These are phyloP conservation scores for Heterodera schachtii DNA, from an alignment of 1,140 invertebrate genomes.

Conservation along the genomic window DNA sequence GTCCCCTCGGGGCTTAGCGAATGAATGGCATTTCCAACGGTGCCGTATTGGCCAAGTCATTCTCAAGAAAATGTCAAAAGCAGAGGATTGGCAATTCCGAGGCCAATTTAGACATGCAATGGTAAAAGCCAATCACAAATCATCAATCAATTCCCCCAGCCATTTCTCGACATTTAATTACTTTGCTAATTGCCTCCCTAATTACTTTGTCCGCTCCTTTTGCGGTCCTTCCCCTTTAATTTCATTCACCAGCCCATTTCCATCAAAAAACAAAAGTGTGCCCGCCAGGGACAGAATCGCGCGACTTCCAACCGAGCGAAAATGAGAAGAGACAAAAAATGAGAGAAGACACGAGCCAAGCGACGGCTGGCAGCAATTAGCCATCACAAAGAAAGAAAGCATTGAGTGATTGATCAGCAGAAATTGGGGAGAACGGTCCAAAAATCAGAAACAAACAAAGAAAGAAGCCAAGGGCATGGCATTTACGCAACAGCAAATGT, in stretches of 20 bases:
- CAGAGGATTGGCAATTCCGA: no score
- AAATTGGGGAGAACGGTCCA: neutral
- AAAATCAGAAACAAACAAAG: no score
- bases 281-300: neutral
- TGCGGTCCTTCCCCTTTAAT: neutral
- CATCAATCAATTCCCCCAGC: no score
- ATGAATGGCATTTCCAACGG: neutral
- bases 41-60: neutral
- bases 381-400: no score
- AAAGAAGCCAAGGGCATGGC: no score
- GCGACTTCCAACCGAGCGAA: neutral
- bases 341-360: neutral
- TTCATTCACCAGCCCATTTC: neutral
- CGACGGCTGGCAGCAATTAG: neutral
- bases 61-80: neutral
- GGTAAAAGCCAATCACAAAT: no score
- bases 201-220: neutral
- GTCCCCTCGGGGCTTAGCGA: neutral
- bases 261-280: neutral
- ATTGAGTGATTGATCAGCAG: neutral
- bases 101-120: no score
- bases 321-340: neutral
- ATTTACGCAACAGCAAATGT: no score
- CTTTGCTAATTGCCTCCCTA: no score
- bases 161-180: no score